phyloP scores from a whole-genome alignment of 2,113 vertebrate genomes.

The Butorides virescens region DNA sequence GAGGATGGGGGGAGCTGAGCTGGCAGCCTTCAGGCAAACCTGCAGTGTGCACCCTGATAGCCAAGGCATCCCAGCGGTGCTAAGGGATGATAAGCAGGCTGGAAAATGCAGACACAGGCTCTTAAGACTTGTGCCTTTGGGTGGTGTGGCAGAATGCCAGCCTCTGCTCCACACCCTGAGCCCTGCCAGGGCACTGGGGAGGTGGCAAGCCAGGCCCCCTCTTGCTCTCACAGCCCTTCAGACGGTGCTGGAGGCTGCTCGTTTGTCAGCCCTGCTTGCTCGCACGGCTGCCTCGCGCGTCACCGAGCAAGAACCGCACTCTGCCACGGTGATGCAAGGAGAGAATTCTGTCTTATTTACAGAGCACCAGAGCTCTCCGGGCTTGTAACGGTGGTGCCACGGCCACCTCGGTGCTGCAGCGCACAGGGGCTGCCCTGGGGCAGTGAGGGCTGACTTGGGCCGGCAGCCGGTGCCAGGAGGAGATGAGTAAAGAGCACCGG shows the following conservation, averaged over 20 bases:
- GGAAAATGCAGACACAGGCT: not conserved
- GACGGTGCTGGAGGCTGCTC: not conserved
- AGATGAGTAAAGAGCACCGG: not conserved
- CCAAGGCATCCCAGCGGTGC: not conserved
- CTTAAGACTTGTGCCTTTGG: not conserved
- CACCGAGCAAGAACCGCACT: not conserved
- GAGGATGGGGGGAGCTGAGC: not conserved
- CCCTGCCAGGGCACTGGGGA: not conserved
- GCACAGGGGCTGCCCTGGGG: not conserved
- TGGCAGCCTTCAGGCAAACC: not conserved
- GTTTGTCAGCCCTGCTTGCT: not conserved
- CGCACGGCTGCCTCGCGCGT: not conserved
- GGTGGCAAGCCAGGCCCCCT: not conserved
- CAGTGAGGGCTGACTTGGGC: not conserved
- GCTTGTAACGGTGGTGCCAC: not conserved
- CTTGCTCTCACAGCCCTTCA: not conserved
- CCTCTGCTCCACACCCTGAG: not conserved
- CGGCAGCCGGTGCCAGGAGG: fast-evolving
- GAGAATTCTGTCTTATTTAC: not conserved
- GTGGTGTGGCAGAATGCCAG: not conserved
- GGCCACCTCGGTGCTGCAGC: not conserved
- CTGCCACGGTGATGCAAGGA: not conserved
- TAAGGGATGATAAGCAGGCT: not conserved
- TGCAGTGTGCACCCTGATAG: not conserved
- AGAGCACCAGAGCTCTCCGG: not conserved